A percentile compares a stretch with the other conserved stretches of the same genome.
phyloP scores from a whole-genome alignment of 2,797 vertebrate species.

The Enteromius mattozi region DNA sequence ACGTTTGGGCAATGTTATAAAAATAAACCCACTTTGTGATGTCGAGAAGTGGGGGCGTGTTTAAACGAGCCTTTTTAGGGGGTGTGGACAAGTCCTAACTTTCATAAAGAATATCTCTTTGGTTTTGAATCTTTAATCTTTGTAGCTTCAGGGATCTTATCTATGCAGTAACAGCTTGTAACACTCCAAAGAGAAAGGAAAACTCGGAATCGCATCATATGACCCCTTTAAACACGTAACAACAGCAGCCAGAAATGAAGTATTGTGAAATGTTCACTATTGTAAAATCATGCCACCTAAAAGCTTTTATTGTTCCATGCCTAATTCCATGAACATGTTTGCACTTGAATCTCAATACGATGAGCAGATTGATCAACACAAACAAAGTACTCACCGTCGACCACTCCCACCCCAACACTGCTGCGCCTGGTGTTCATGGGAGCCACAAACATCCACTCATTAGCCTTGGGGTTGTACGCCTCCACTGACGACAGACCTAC shows the following conservation, averaged over 20 bases:
- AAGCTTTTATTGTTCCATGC: neutral
- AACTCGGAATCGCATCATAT: too few species aligned
- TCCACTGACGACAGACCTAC: slow-evolving; percentile 93
- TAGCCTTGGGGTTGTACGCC: slow-evolving; percentile 89
- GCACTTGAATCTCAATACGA: too few species aligned
- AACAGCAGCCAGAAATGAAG: neutral
- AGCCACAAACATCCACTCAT: slow-evolving; percentile 92
- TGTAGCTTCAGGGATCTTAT: too few species aligned
- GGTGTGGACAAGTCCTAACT: too few species aligned
- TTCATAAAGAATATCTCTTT: too few species aligned
- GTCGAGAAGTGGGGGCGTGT: too few species aligned
- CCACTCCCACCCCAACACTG: slow-evolving; percentile 96
- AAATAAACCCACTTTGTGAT: too few species aligned
- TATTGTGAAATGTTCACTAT: neutral
- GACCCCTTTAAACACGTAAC: neutral
- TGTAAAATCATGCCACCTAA: neutral
- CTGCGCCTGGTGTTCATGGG: slow-evolving; percentile 96
- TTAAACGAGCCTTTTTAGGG: too few species aligned
- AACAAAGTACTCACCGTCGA: slow-evolving; percentile 83
- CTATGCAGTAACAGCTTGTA: too few species aligned
- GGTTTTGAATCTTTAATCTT: too few species aligned
- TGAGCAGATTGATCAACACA: neutral
- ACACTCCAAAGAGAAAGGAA: too few species aligned
- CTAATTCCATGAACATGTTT: neutral
- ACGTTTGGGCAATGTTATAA: too few species aligned